These are phyloP conservation scores for Mesorhabditis spiculigera DNA, from an alignment of 2,888 invertebrate genomes.

Conservation along the genomic window DNA sequence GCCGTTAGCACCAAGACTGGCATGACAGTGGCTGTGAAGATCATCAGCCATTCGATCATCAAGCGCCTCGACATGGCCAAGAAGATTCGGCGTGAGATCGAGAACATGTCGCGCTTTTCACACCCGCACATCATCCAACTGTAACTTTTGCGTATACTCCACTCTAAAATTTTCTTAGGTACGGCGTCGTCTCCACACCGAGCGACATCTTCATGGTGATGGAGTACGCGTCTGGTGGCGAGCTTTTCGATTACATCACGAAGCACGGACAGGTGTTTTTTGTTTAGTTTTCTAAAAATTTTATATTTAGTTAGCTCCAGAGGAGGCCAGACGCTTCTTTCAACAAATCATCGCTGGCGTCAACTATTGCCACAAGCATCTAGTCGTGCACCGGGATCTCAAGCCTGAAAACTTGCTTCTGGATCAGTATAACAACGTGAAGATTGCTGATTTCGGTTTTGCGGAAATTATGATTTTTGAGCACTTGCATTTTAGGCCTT, in stretches of 20 bases:
- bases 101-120: constrained; percentile 91
- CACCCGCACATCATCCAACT: constrained; percentile 99
- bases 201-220: constrained; percentile 99
- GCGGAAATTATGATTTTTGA: constrained; percentile 4
- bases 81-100: constrained; percentile 94
- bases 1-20: constrained; percentile 94
- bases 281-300: not conserved
- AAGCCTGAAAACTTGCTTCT: constrained; percentile 73
- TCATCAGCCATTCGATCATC: constrained; percentile 93
- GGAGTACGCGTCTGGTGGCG: constrained; percentile 99
- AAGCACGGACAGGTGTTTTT: constrained; percentile 81
- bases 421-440: constrained; percentile 72
- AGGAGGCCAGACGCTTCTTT: constrained; percentile 92
- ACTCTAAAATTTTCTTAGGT: constrained; percentile 61
- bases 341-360: constrained; percentile 88
- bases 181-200: constrained; percentile 93
- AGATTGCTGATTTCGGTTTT: constrained; percentile 82
- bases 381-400: constrained; percentile 96
- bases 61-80: constrained; percentile 97
- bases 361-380: constrained; percentile 94
- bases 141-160: constrained; percentile 61
- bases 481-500: constrained; percentile 68
- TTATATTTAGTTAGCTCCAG: constrained; percentile 74
- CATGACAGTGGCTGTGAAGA: constrained; percentile 97
- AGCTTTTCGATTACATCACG: constrained; percentile 97